Percentiles rank a stretch among this genome's conserved stretches.
Conservation (phyloP, 2,888 invertebrate species). For the Criorhina ranunculi region DNA sequence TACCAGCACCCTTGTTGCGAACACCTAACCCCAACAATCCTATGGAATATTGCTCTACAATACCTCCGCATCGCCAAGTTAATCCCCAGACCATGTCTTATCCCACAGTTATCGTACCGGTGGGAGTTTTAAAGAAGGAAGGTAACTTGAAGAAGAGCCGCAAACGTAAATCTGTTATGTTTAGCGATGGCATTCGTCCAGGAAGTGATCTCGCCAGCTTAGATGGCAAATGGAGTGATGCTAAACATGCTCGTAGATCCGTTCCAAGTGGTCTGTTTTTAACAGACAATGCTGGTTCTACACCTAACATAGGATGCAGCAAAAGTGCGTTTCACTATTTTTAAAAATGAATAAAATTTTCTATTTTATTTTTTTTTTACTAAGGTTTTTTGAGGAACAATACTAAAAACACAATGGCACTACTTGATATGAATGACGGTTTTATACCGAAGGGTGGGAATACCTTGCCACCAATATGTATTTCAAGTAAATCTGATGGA, state of each 20-base stretch:
- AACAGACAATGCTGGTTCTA: constrained; percentile 26
- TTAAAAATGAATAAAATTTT: not conserved
- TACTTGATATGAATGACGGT: constrained; percentile 80
- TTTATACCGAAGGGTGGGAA: constrained; percentile 84
- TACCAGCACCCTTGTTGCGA: constrained; percentile 79
- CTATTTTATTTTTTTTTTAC: not conserved
- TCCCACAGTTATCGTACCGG: constrained; percentile 92
- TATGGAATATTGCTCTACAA: constrained; percentile 93
- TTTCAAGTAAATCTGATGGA: constrained; percentile 80
- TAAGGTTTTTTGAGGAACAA: constrained; percentile 6
- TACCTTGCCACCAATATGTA: constrained; percentile 86
- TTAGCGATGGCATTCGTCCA: constrained; percentile 94
- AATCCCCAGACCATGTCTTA: constrained; percentile 83
- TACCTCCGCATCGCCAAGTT: constrained; percentile 91
- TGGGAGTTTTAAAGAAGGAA: constrained; percentile 90
- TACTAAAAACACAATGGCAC: constrained; percentile 33
- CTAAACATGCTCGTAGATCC: constrained; percentile 82
- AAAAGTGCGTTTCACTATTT: constrained; percentile 34
- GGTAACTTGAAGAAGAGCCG: constrained; percentile 84
- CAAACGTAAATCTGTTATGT: constrained; percentile 92
- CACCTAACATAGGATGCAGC: constrained; percentile 9
- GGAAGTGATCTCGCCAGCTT: constrained; percentile 93
- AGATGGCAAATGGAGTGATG: constrained; percentile 87
- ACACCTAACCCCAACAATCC: constrained; percentile 94
- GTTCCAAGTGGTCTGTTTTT: constrained; percentile 9